Conservation (phyloP, 2,113 vertebrate genomes). For the Mus pahari region DNA sequence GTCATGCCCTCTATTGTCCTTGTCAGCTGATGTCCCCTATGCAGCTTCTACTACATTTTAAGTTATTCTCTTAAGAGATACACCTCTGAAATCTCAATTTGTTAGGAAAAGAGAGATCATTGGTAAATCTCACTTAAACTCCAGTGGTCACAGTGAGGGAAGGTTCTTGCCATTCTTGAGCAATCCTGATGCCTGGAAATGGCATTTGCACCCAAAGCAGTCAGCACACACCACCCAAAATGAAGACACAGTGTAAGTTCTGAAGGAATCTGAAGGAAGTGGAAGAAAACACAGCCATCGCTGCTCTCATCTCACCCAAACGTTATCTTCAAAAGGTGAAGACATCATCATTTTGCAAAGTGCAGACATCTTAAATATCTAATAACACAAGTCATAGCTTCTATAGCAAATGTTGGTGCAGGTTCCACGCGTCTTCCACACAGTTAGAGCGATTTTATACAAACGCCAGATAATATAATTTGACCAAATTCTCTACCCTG, state of each 20-base stretch:
- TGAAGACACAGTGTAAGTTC: not conserved
- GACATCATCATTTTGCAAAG: conserved; percentile 11
- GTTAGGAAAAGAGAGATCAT: conserved; percentile 75
- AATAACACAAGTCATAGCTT: conserved; percentile 5
- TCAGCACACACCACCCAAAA: not conserved
- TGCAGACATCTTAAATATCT: conserved; percentile 23
- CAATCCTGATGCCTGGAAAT: conserved; percentile 24
- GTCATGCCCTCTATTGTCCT: conserved; percentile 37
- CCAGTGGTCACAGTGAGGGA: conserved; percentile 5
- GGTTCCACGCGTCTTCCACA: not conserved
- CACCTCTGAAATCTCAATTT: conserved; percentile 64
- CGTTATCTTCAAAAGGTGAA: not conserved
- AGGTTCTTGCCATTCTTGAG: conserved; percentile 28
- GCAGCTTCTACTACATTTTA: conserved; percentile 61
- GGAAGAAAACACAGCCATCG: not conserved
- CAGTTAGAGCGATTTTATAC: conserved; percentile 45
- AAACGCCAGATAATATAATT: conserved; percentile 2
- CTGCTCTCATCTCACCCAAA: not conserved
- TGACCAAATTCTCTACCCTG: conserved; percentile 11
- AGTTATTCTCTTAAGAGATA: conserved; percentile 74
- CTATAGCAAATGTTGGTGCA: conserved; percentile 48
- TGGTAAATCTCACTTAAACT: conserved; percentile 77
- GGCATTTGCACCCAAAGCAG: conserved; percentile 17
- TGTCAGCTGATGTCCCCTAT: conserved; percentile 63
- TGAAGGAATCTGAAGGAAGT: not conserved